Percentiles rank a stretch among this genome's conserved stretches.
phyloP scores from a whole-genome alignment of 2,888 invertebrate species.

The Argyresthia albistria region DNA sequence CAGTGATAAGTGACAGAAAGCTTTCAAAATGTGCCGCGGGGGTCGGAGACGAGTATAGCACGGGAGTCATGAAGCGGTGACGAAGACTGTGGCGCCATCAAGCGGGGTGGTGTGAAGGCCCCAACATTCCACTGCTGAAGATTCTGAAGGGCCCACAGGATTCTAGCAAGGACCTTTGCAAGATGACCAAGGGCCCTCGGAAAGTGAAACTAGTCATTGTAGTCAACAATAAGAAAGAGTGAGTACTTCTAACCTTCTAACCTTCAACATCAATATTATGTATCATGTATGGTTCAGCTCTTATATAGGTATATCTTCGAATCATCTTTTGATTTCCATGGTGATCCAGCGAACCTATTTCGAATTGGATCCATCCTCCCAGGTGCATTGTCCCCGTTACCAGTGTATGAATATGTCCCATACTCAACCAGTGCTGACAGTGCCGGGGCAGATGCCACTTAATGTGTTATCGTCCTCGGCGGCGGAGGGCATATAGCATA shows the following conservation, averaged over 20 bases:
- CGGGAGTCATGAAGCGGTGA: slow-evolving; percentile 58
- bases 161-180: slow-evolving; percentile 59
- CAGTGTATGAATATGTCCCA: too few species aligned
- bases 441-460: too few species aligned
- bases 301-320: too few species aligned
- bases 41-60: background rate
- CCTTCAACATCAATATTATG: too few species aligned
- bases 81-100: slow-evolving; percentile 28
- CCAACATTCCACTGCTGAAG: slow-evolving; percentile 68
- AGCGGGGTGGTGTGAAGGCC: slow-evolving; percentile 41
- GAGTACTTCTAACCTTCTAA: slow-evolving; percentile 35
- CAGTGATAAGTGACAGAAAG: background rate
- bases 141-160: slow-evolving; percentile 64
- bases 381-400: too few species aligned
- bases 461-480: too few species aligned
- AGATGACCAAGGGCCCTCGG: slow-evolving; percentile 73
- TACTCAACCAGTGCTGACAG: too few species aligned
- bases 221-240: slow-evolving; percentile 74
- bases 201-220: slow-evolving; percentile 73
- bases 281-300: too few species aligned
- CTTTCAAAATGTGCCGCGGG: background rate
- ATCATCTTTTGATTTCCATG: too few species aligned
- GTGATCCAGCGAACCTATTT: too few species aligned
- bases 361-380: too few species aligned
- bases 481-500: too few species aligned